Evolutionary conservation across 1,140 invertebrate species (phyloP).

Genomic region (Caerostris darwini): DNA sequence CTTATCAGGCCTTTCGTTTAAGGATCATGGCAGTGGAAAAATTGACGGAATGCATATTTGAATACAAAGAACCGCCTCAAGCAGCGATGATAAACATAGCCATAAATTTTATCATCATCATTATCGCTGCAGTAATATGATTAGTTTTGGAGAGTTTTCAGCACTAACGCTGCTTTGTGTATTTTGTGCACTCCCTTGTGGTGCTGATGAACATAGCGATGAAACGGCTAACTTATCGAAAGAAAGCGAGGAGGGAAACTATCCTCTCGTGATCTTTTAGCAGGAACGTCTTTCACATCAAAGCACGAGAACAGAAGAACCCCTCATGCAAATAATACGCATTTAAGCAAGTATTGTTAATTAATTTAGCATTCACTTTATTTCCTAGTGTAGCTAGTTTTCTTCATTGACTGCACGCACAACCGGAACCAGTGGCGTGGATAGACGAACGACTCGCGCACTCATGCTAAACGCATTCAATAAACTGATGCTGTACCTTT

Average conservation of each 20-base stretch:
- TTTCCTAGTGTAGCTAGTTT: conserved; percentile 17
- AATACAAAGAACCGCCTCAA: conserved; percentile 76
- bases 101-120: conserved; percentile 76
- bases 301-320: not conserved
- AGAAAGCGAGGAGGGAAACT: conserved; percentile 46
- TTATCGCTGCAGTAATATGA: conserved; percentile 76
- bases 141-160: conserved; percentile 73
- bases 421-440: not conserved
- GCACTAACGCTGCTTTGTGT: conserved; percentile 75
- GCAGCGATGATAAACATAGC: conserved; percentile 75
- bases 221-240: conserved; percentile 70
- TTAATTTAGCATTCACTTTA: conserved; percentile 70
- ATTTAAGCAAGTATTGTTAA: conserved; percentile 73
- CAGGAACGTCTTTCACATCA: conserved; percentile 35
- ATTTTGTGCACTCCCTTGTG: conserved; percentile 61
- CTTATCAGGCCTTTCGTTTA: conserved; percentile 69
- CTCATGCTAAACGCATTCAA: not conserved
- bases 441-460: no score
- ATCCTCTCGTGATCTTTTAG: conserved; percentile 42
- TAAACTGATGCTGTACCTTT: not conserved
- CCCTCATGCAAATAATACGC: conserved; percentile 72
- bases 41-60: conserved; percentile 76
- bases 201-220: conserved; percentile 68
- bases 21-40: conserved; percentile 72
- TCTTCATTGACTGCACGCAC: conserved; percentile 19